A percentile compares a stretch with the other conserved stretches of the same genome.
Evolutionary conservation across 1,140 invertebrate genomes (phyloP).

Genomic region (Akabosia matsudoensis): DNA sequence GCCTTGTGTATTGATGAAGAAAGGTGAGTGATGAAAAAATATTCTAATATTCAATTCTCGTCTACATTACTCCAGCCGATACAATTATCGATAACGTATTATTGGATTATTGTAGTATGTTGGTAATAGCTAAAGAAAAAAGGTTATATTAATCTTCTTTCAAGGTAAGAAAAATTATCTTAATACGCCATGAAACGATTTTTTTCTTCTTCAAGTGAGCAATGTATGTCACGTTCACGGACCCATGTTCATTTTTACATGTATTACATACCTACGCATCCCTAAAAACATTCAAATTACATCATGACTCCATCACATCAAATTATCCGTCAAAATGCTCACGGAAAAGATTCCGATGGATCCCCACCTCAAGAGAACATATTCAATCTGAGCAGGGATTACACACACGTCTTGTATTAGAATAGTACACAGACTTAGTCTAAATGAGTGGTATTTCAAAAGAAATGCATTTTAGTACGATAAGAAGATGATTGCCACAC

Average conservation of each 20-base stretch:
- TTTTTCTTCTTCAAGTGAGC: neutral
- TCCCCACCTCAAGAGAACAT: neutral
- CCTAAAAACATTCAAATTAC: slow-evolving; percentile 8
- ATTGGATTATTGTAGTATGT: neutral
- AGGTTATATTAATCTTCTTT: neutral
- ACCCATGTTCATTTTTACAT: neutral
- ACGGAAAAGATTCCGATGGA: neutral
- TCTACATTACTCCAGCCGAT: too few species aligned
- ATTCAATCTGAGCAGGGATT: neutral
- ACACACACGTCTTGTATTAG: neutral
- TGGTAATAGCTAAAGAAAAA: neutral
- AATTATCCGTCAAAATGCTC: slow-evolving; percentile 5
- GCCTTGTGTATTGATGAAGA: too few species aligned
- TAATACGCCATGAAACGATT: neutral
- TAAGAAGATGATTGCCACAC: too few species aligned
- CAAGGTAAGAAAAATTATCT: neutral
- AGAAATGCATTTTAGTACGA: too few species aligned
- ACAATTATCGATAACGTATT: slow-evolving; percentile 15
- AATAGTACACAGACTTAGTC: neutral
- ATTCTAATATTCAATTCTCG: too few species aligned
- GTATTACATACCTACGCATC: neutral
- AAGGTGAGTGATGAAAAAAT: too few species aligned
- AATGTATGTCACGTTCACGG: slow-evolving; percentile 9
- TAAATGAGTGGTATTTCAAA: too few species aligned
- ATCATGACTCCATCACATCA: slow-evolving; percentile 21